These are phyloP conservation scores for Neodiprion lecontei DNA, from an alignment of 1,140 invertebrate species.

Conservation along the genomic window DNA sequence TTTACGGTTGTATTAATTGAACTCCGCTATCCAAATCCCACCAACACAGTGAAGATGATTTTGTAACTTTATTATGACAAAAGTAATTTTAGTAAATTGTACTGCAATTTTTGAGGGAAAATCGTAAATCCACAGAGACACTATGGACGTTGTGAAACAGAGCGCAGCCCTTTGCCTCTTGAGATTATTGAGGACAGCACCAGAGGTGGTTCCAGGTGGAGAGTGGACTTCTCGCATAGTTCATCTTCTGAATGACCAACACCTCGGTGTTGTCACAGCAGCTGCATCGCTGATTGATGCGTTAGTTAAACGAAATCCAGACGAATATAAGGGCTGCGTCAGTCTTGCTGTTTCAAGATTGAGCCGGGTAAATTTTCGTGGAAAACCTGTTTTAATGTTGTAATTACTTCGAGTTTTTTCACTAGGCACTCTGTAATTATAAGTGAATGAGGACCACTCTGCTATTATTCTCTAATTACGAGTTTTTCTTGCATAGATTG, in stretches of 20 bases:
- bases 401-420: slow-evolving; percentile 1
- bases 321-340: slow-evolving; percentile 99
- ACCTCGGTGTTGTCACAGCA: slow-evolving; percentile 98
- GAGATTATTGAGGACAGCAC: slow-evolving; percentile 89
- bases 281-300: slow-evolving; percentile 98
- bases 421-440: slow-evolving; percentile 18
- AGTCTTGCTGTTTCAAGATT: slow-evolving; percentile 96
- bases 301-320: slow-evolving; percentile 97
- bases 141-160: slow-evolving; percentile 99
- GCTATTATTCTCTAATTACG: slow-evolving; percentile 17
- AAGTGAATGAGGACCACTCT: slow-evolving; percentile 11
- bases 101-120: too few relatives aligned
- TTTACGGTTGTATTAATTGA: too few relatives aligned
- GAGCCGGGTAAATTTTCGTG: slow-evolving; percentile 74
- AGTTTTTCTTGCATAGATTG: slow-evolving; percentile 73
- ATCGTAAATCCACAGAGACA: slow-evolving; percentile 77
- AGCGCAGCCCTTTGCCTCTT: slow-evolving; percentile 97
- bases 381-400: slow-evolving; percentile 6
- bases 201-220: slow-evolving; percentile 94
- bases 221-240: slow-evolving; percentile 99
- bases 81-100: too few relatives aligned
- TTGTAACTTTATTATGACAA: too few relatives aligned
- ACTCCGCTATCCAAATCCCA: too few relatives aligned
- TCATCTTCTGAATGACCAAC: slow-evolving; percentile 98
- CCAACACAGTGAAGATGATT: too few relatives aligned